These are phyloP conservation scores for Crotalus tigris DNA, from an alignment of 2,113 vertebrate species.

Conservation along the genomic window DNA sequence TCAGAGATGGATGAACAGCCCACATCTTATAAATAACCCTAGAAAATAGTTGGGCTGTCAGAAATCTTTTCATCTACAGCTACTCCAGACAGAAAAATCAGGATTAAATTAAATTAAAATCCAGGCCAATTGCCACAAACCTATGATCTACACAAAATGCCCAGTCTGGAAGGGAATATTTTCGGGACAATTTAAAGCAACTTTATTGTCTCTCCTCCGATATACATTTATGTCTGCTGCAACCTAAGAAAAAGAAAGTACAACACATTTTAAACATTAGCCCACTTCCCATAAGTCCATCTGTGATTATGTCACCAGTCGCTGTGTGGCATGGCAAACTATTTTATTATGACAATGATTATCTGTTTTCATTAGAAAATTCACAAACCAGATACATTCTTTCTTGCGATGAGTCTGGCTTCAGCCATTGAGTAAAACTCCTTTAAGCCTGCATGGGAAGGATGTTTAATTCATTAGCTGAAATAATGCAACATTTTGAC, in stretches of 20 bases:
- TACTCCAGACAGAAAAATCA: neutral
- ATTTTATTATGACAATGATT: slow-evolving; percentile 61
- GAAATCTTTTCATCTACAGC: neutral
- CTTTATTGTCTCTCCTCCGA: neutral
- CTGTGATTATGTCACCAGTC: slow-evolving; percentile 65
- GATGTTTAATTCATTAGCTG: slow-evolving; percentile 70
- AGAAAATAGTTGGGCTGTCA: neutral
- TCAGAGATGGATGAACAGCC: neutral
- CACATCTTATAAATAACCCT: neutral
- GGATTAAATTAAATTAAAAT: neutral
- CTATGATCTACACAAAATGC: neutral
- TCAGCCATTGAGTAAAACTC: slow-evolving; percentile 57
- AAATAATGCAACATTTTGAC: slow-evolving; percentile 54
- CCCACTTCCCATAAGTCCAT: slow-evolving; percentile 52
- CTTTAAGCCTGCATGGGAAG: slow-evolving; percentile 34
- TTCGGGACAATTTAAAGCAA: neutral
- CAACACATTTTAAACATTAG: slow-evolving; percentile 31
- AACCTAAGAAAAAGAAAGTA: slow-evolving; percentile 31
- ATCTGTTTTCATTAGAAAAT: slow-evolving; percentile 59
- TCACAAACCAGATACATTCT: slow-evolving; percentile 54
- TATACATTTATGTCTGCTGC: neutral
- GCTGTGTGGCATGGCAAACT: slow-evolving; percentile 54
- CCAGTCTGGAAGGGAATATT: neutral
- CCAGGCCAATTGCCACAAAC: neutral
- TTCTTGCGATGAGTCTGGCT: slow-evolving; percentile 47